These are phyloP conservation scores for Daboia siamensis DNA, from an alignment of 2,113 vertebrate genomes.

Conservation along the genomic window DNA sequence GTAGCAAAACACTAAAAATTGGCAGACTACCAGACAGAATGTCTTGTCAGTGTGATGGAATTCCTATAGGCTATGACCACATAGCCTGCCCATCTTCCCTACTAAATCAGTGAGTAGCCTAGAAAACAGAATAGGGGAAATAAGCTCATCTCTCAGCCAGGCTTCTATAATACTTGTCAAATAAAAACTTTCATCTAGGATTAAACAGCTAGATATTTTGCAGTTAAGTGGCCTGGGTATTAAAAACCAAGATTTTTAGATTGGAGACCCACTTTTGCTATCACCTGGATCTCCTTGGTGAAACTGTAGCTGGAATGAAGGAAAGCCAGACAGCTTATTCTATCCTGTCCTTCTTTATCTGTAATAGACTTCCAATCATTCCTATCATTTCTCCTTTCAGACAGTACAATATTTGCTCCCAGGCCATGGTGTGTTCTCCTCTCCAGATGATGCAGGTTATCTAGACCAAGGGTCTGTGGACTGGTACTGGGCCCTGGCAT, in stretches of 20 bases:
- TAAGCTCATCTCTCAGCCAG: background rate
- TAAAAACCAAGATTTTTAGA: background rate
- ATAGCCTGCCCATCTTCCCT: background rate
- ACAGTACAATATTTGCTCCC: background rate
- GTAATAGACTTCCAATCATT: background rate
- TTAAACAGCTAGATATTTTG: background rate
- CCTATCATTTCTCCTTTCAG: background rate
- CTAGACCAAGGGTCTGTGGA: background rate
- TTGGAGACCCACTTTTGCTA: background rate
- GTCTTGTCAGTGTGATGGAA: background rate
- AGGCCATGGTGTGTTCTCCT: background rate
- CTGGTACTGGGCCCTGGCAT: too few species aligned
- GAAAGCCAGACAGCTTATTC: background rate
- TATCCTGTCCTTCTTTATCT: background rate
- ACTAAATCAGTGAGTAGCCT: background rate
- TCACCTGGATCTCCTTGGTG: background rate
- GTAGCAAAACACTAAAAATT: background rate
- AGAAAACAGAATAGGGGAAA: background rate
- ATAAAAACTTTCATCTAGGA: background rate
- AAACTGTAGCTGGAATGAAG: background rate
- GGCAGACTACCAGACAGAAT: background rate
- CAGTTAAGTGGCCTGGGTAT: background rate
- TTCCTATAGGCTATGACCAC: background rate
- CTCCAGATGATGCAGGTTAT: background rate
- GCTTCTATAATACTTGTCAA: background rate